A percentile compares a stretch with the other conserved stretches of the same genome.
Conservation (phyloP, 1,140 invertebrate species). For the Caerostris darwini region DNA sequence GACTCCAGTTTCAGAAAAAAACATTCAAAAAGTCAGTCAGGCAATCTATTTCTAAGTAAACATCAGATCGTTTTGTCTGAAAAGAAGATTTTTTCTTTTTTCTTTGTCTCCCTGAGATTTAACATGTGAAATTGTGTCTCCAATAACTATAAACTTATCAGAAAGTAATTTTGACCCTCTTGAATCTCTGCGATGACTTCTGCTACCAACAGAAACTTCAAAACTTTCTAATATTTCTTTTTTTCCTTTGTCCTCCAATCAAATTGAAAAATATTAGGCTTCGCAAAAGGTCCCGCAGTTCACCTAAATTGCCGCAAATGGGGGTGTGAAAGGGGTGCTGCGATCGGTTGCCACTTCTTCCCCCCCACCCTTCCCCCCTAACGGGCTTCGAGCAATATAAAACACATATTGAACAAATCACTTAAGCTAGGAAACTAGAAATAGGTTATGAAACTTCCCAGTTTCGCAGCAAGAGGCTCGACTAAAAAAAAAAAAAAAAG, state of each 20-base stretch:
- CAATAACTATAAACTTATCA: slow-evolving; percentile 29
- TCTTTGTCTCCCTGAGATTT: background rate
- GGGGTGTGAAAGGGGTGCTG: background rate
- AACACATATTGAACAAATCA: slow-evolving; percentile 69
- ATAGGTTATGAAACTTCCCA: slow-evolving; percentile 57
- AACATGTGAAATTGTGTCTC: slow-evolving; percentile 16
- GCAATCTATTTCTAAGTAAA: background rate
- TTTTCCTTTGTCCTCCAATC: background rate
- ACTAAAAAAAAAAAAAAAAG: background rate
- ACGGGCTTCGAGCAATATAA: slow-evolving; percentile 18
- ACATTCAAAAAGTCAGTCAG: background rate
- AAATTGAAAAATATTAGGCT: slow-evolving; percentile 39
- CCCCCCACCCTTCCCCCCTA: no score
- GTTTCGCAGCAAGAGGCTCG: background rate
- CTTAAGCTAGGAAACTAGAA: slow-evolving; percentile 52
- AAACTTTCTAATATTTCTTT: slow-evolving; percentile 22
- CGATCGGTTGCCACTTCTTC: background rate
- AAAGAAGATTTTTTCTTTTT: background rate
- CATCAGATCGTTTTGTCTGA: background rate
- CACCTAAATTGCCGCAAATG: background rate
- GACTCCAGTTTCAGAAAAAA: background rate
- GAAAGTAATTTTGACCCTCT: slow-evolving; percentile 16
- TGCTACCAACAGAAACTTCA: background rate
- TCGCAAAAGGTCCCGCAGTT: background rate
- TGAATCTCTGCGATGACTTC: background rate